Percentiles rank a stretch among this genome's conserved stretches.
Conservation (phyloP, 2,113 vertebrate species). For the Hippocampus barbouri region DNA sequence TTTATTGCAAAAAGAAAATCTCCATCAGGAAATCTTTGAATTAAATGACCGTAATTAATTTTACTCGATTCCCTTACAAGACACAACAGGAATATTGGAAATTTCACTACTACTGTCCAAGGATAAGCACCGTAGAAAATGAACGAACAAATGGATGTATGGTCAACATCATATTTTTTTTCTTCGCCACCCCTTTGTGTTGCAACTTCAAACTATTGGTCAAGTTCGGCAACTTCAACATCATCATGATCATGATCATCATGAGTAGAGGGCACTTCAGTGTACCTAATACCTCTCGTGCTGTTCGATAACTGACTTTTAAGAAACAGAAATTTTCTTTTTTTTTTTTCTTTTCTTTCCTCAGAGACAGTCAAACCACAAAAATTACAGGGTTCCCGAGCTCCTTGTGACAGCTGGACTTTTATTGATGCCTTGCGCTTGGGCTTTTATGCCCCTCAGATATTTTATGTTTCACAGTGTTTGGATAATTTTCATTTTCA, state of each 20-base stretch:
- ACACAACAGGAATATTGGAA: too few species aligned
- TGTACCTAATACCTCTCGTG: neutral
- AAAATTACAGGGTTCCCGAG: conserved; percentile 9
- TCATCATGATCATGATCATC: neutral
- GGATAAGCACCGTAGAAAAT: too few species aligned
- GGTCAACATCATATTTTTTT: neutral
- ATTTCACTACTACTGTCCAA: too few species aligned
- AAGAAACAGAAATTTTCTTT: neutral
- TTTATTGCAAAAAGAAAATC: too few species aligned
- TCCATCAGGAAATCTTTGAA: too few species aligned
- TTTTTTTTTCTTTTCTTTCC: neutral
- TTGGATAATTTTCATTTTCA: conserved; percentile 43
- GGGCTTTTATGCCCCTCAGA: conserved; percentile 13
- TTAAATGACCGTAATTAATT: too few species aligned
- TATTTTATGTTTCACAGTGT: conserved; percentile 32
- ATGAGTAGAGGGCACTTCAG: neutral
- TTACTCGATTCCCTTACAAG: too few species aligned
- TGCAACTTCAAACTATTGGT: too few species aligned
- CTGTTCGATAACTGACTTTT: neutral
- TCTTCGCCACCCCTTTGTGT: too few species aligned
- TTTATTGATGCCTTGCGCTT: conserved; percentile 17
- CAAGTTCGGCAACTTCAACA: neutral
- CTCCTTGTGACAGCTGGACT: conserved; percentile 23
- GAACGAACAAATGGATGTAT: neutral
- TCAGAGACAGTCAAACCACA: neutral